Conservation (phyloP, 2,888 invertebrate species). For the Ophion slaviceki region DNA sequence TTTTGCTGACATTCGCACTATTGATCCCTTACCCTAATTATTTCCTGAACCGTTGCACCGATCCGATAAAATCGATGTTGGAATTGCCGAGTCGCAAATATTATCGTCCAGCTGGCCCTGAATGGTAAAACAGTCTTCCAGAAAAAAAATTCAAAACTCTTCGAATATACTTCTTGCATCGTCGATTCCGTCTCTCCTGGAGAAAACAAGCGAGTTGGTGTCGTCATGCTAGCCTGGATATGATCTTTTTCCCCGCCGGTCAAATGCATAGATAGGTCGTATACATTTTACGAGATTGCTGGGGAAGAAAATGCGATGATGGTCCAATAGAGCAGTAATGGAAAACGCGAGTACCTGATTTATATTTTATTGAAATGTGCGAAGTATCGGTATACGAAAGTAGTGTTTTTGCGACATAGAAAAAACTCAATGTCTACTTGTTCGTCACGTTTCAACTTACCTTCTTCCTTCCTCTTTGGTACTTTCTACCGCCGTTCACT, state of each 20-base stretch:
- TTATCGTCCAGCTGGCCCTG: no score
- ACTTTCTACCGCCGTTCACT: not conserved
- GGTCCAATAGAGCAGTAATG: conserved; percentile 29
- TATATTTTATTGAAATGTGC: conserved; percentile 52
- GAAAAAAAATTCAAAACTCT: not conserved
- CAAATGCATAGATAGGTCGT: conserved; percentile 14
- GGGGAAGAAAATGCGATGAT: conserved; percentile 22
- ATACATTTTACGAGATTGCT: conserved; percentile 31
- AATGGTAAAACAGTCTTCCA: no score
- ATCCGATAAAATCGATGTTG: no score
- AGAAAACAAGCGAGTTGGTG: not conserved
- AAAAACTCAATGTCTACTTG: conserved; percentile 24
- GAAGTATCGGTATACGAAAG: conserved; percentile 1
- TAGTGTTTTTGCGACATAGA: conserved; percentile 8
- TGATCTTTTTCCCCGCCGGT: not conserved
- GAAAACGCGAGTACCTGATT: conserved; percentile 53
- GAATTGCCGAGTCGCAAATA: no score
- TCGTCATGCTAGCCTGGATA: not conserved
- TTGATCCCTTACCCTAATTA: no score
- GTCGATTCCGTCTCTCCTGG: not conserved
- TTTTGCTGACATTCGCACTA: no score
- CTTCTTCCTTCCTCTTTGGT: not conserved
- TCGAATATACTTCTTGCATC: not conserved
- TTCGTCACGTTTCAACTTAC: conserved; percentile 31
- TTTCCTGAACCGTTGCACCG: no score